These are phyloP conservation scores for Parnassius glacialis DNA, from an alignment of 2,888 invertebrate species.

Conservation along the genomic window DNA sequence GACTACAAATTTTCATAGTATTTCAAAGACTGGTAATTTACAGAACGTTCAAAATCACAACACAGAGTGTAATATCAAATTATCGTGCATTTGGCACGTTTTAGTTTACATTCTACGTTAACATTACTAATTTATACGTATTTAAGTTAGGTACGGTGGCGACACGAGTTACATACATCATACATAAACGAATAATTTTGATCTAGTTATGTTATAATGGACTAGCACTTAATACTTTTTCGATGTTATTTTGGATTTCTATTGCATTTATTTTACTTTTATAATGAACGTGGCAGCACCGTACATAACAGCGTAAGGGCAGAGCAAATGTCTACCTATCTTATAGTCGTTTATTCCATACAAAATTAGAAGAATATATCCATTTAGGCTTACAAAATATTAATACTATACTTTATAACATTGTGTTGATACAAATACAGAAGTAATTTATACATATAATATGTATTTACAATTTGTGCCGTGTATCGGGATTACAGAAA, in stretches of 20 bases:
- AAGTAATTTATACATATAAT: conserved; percentile 44
- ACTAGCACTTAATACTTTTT: not conserved
- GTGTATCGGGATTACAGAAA: conserved; percentile 43
- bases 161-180: conserved; percentile 24
- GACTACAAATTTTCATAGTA: conserved; percentile 72
- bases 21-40: conserved; percentile 75
- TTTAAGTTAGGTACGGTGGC: conserved; percentile 37
- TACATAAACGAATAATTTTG: not conserved
- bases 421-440: conserved; percentile 68
- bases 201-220: not conserved
- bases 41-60: conserved; percentile 82
- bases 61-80: conserved; percentile 81
- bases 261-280: not conserved
- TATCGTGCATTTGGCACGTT: conserved; percentile 74
- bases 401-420: conserved; percentile 63
- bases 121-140: conserved; percentile 67
- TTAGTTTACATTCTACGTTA: conserved; percentile 52
- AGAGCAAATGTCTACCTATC: conserved; percentile 38
- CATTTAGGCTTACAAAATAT: conserved; percentile 77
- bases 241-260: not conserved
- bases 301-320: conserved; percentile 31
- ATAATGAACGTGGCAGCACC: conserved; percentile 27
- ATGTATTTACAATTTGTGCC: conserved; percentile 56
- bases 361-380: conserved; percentile 81
- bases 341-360: conserved; percentile 61